Evolutionary conservation across 2,797 vertebrate genomes (phyloP).

Genomic region (Pseudochromis fuscus): DNA sequence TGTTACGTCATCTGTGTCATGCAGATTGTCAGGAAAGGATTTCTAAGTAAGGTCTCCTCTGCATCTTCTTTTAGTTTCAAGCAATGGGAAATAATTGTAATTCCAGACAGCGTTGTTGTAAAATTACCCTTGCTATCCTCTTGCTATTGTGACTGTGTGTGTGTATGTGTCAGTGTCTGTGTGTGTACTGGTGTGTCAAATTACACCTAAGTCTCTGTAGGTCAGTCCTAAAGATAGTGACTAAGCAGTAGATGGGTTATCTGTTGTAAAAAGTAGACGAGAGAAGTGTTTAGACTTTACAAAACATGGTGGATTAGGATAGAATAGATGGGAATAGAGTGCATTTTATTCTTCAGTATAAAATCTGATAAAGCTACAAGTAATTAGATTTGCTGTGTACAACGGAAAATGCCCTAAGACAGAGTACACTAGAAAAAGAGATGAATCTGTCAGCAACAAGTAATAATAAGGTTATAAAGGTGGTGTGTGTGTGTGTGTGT

Average conservation of each 20-base stretch:
- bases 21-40: slow-evolving; percentile 14
- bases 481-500: too few species aligned
- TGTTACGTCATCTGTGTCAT: slow-evolving; percentile 43
- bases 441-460: too few species aligned
- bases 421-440: too few species aligned
- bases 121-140: slow-evolving; percentile 64
- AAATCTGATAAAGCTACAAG: background rate
- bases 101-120: slow-evolving; percentile 75
- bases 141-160: slow-evolving; percentile 44
- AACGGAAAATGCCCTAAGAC: background rate
- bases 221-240: slow-evolving; percentile 76
- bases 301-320: background rate
- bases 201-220: slow-evolving; percentile 66
- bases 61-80: slow-evolving; percentile 33
- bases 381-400: background rate
- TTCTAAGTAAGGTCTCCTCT: slow-evolving; percentile 24
- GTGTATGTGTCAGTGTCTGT: slow-evolving; percentile 16
- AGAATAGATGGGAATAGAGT: background rate
- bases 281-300: background rate
- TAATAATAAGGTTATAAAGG: too few species aligned
- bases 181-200: slow-evolving; percentile 51
- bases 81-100: slow-evolving; percentile 66
- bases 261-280: slow-evolving; percentile 18
- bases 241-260: slow-evolving; percentile 35
- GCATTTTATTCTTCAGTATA: background rate